Evolutionary conservation across 2,797 vertebrate species (phyloP).

Genomic region (Centroberyx gerrardi): DNA sequence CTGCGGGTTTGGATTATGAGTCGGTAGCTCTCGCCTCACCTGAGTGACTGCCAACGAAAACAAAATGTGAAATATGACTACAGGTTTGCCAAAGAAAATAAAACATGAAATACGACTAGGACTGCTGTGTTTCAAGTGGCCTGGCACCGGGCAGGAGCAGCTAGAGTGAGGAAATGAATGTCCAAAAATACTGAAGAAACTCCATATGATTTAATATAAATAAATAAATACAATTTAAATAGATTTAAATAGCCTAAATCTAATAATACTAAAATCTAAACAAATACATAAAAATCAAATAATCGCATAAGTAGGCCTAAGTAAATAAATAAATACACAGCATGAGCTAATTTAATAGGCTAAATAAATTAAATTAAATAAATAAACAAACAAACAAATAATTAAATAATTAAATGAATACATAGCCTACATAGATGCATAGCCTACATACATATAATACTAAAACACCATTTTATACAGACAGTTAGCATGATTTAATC

Average conservation of each 20-base stretch:
- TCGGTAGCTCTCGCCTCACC: slow-evolving; percentile 54
- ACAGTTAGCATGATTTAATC: not conserved
- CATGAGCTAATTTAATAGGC: no score
- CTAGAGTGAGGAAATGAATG: not conserved
- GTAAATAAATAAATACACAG: no score
- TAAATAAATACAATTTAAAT: no score
- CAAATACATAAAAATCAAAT: no score
- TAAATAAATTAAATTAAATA: no score
- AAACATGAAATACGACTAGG: not conserved
- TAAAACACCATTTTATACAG: not conserved
- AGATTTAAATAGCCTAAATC: no score
- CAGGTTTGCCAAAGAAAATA: slow-evolving; percentile 35
- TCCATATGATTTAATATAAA: no score
- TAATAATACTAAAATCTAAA: no score
- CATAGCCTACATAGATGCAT: not conserved
- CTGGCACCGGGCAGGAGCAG: not conserved
- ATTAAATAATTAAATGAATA: not conserved
- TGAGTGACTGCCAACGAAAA: slow-evolving; percentile 69
- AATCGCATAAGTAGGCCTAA: no score
- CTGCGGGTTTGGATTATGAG: slow-evolving; percentile 50
- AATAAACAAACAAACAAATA: not conserved
- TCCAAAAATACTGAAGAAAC: no score
- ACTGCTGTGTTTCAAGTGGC: not conserved
- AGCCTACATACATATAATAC: not conserved
- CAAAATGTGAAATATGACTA: slow-evolving; percentile 34